A percentile compares a stretch with the other conserved stretches of the same genome.
Conservation (phyloP, 92 coral and sea anemone species). For the Parazoanthus atlanticus region DNA sequence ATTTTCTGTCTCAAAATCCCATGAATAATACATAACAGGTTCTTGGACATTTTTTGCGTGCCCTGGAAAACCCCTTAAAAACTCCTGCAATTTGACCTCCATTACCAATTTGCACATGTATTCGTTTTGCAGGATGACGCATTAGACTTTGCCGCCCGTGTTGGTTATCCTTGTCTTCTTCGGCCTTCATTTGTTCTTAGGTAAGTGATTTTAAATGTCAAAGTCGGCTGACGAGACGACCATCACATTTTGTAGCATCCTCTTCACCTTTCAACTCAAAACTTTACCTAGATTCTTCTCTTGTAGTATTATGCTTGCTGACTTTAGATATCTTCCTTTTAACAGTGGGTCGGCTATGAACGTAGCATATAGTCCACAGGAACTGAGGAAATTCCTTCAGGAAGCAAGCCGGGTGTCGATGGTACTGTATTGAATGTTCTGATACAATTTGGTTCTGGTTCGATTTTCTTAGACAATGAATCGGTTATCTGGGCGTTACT, state of each 20-base stretch:
- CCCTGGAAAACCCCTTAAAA: too few relatives aligned
- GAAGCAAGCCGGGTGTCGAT: constrained; percentile 98
- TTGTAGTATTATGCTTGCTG: not conserved
- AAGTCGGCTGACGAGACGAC: not conserved
- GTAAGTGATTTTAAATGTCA: constrained; percentile 42
- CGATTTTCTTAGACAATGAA: not conserved
- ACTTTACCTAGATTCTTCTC: not conserved
- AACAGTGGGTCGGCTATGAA: constrained; percentile 98
- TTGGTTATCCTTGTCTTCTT: constrained; percentile 95
- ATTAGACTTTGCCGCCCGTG: constrained; percentile 91
- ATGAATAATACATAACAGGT: too few relatives aligned
- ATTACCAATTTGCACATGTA: not conserved
- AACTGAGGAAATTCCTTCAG: constrained; percentile 77
- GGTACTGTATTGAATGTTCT: constrained; percentile 53
- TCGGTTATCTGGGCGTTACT: not conserved
- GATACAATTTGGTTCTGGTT: not conserved
- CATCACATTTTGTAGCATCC: not conserved
- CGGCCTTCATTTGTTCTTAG: constrained; percentile 97
- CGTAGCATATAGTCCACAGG: constrained; percentile 96
- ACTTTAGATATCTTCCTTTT: not conserved
- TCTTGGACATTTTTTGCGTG: too few relatives aligned
- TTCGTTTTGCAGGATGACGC: constrained; percentile 83
- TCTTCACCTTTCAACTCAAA: too few relatives aligned
- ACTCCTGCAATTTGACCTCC: too few relatives aligned
- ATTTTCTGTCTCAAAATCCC: too few relatives aligned